A percentile compares a stretch with the other conserved stretches of the same genome.
Evolutionary conservation across 2,888 invertebrate species (phyloP).

Genomic region (Biston betularia): DNA sequence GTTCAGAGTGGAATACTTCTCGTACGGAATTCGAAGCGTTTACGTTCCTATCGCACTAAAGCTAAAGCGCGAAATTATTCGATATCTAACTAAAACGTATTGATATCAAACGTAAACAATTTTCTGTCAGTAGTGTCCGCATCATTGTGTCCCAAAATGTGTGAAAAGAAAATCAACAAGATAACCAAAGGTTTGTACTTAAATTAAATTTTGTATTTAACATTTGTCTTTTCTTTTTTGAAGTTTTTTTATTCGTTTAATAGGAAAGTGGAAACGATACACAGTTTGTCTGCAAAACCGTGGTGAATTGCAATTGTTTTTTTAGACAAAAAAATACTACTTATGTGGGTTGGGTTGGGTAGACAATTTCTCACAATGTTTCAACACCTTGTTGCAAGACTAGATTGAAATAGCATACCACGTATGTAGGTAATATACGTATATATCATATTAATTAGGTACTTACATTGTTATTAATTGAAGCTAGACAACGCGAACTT

Average conservation of each 20-base stretch:
- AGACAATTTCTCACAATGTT: too few relatives aligned
- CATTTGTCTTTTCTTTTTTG: slow-evolving; percentile 14
- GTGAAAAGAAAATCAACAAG: slow-evolving; percentile 72
- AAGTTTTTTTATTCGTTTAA: background rate
- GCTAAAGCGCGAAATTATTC: slow-evolving; percentile 23
- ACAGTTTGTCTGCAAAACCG: too few relatives aligned
- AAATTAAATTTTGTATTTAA: background rate
- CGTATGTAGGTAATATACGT: background rate
- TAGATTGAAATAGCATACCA: too few relatives aligned
- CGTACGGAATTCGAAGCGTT: slow-evolving; percentile 48
- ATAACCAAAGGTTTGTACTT: slow-evolving; percentile 66
- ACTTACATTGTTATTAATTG: background rate
- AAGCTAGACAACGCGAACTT: background rate
- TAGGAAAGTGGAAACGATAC: background rate
- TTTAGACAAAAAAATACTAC: too few relatives aligned
- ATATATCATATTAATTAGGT: background rate
- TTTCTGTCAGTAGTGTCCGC: slow-evolving; percentile 53
- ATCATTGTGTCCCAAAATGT: slow-evolving; percentile 65
- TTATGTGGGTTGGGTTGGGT: too few relatives aligned
- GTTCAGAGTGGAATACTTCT: slow-evolving; percentile 58
- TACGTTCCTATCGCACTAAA: slow-evolving; percentile 44
- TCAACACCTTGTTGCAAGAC: too few relatives aligned
- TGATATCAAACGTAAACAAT: slow-evolving; percentile 18
- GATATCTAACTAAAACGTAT: slow-evolving; percentile 16
- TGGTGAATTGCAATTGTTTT: too few relatives aligned